phyloP scores from a whole-genome alignment of 2,113 vertebrate genomes.

The Cinclus cinclus region DNA sequence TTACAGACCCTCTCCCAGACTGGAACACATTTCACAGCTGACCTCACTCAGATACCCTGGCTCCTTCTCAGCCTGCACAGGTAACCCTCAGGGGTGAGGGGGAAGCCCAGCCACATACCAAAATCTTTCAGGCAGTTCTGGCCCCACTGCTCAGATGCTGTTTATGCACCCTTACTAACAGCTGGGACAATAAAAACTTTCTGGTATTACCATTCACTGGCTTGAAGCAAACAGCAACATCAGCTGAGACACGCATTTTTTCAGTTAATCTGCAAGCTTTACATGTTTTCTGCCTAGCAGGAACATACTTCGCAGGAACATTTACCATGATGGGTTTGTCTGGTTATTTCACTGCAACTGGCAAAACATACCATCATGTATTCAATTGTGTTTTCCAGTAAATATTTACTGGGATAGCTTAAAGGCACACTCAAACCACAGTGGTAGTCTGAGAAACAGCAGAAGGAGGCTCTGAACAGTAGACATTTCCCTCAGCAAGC shows the following conservation, averaged over 20 bases:
- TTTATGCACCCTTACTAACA: background rate
- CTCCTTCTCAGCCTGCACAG: background rate
- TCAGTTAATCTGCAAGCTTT: background rate
- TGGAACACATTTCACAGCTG: background rate
- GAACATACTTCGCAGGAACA: background rate
- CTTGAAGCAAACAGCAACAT: background rate
- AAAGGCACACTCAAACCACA: background rate
- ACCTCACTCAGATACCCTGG: background rate
- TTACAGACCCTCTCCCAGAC: background rate
- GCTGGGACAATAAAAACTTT: background rate
- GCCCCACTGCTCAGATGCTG: background rate
- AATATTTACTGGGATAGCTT: background rate
- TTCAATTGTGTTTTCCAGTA: background rate
- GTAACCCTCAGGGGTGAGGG: background rate
- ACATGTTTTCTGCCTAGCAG: background rate
- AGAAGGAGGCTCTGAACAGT: background rate
- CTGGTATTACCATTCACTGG: background rate
- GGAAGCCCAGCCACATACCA: accelerated
- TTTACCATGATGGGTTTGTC: background rate
- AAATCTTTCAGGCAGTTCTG: background rate
- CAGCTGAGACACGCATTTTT: accelerated
- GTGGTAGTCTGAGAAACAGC: background rate
- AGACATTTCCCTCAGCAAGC: background rate
- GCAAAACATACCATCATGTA: background rate
- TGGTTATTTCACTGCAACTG: background rate